phyloP scores from a whole-genome alignment of 2,888 invertebrate species.

The Drosophila melanosoma region DNA sequence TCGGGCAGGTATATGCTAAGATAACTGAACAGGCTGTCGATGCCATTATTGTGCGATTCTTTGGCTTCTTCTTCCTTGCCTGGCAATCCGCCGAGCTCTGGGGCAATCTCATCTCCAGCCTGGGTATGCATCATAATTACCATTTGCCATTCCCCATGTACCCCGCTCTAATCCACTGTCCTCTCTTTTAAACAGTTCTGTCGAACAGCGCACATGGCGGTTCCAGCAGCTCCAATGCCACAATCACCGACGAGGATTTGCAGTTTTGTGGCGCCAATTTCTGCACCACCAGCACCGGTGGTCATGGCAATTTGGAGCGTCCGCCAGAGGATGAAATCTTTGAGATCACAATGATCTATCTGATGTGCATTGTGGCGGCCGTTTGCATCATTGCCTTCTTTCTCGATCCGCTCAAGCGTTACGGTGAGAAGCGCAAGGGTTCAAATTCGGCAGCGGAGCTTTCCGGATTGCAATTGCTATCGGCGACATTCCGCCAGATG shows the following conservation, averaged over 20 bases:
- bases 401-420: constrained; percentile 96
- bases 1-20: constrained; percentile 95
- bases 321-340: constrained; percentile 95
- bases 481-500: constrained; percentile 95
- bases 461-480: constrained; percentile 91
- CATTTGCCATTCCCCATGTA: background rate
- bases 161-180: background rate
- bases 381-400: constrained; percentile 94
- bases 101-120: constrained; percentile 98
- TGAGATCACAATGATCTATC: constrained; percentile 94
- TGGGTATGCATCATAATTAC: constrained; percentile 83
- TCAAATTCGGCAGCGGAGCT: constrained; percentile 90
- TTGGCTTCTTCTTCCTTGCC: constrained; percentile 99
- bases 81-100: constrained; percentile 98
- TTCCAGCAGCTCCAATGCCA: constrained; percentile 84
- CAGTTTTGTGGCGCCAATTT: constrained; percentile 92
- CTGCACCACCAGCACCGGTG: constrained; percentile 90
- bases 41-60: constrained; percentile 97
- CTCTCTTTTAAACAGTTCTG: constrained; percentile 85
- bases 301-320: constrained; percentile 91
- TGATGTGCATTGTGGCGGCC: constrained; percentile 93
- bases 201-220: constrained; percentile 90
- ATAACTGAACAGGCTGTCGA: constrained; percentile 94
- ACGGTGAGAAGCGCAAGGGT: constrained; percentile 93
- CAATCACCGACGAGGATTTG: constrained; percentile 86